Conservation (phyloP, 2,797 vertebrate genomes). For the Muscicapa comitata region DNA sequence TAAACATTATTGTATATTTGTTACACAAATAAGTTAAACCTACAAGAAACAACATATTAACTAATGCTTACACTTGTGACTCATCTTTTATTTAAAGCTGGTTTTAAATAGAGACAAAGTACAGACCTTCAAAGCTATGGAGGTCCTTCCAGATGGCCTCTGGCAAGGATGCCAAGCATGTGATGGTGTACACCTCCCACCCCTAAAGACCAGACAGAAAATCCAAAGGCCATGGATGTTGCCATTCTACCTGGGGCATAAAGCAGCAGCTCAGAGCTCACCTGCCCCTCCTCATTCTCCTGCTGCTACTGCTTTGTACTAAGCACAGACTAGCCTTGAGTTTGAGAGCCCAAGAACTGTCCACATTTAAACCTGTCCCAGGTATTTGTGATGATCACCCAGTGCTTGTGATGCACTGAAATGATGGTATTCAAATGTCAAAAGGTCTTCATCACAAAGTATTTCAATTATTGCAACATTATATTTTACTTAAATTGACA, state of each 20-base stretch:
- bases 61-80: background rate
- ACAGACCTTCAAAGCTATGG: background rate
- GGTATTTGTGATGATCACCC: background rate
- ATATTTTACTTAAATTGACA: background rate
- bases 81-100: background rate
- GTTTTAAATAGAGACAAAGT: background rate
- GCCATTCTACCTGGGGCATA: background rate
- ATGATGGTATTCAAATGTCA: background rate
- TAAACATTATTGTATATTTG: background rate
- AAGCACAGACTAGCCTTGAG: background rate
- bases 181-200: background rate
- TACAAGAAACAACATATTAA: background rate
- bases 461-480: background rate
- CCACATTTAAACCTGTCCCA: background rate
- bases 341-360: background rate
- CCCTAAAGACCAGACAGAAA: background rate
- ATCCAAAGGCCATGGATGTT: background rate
- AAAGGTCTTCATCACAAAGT: background rate
- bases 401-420: background rate
- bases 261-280: background rate
- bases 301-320: background rate
- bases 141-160: background rate
- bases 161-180: accelerated
- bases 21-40: background rate
- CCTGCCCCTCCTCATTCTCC: background rate